Percentiles rank a stretch among this genome's conserved stretches.
Conservation (phyloP, 2,888 invertebrate species). For the Sabatieria punctata region DNA sequence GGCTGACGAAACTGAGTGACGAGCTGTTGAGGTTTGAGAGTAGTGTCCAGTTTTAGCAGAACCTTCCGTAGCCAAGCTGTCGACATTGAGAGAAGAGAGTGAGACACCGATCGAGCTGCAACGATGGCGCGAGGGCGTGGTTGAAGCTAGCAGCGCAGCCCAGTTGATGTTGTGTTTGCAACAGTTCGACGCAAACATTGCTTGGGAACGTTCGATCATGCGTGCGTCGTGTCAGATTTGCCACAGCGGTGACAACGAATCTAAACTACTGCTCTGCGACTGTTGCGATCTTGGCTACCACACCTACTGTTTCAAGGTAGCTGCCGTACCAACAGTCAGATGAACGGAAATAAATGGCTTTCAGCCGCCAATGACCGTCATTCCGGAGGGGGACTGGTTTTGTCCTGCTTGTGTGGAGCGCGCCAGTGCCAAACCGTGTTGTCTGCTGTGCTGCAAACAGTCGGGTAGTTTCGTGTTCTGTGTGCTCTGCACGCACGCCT, state of each 20-base stretch:
- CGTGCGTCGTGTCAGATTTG: slow-evolving; percentile 99
- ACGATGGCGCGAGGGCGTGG: slow-evolving; percentile 70
- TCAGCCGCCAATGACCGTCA: slow-evolving; percentile 71
- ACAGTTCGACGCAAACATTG: slow-evolving; percentile 70
- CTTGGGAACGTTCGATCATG: slow-evolving; percentile 99
- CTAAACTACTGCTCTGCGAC: slow-evolving; percentile 79
- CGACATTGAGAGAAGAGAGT: too few species aligned
- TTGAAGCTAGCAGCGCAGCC: slow-evolving; percentile 63
- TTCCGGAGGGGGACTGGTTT: slow-evolving; percentile 97
- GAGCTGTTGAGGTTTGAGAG: too few species aligned
- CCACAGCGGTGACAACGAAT: slow-evolving; percentile 84
- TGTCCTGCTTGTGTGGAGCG: slow-evolving; percentile 65
- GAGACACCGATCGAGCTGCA: slow-evolving; percentile 50
- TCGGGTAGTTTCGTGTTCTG: slow-evolving; percentile 1
- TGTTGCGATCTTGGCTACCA: slow-evolving; percentile 97
- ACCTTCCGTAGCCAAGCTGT: too few species aligned
- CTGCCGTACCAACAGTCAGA: not conserved
- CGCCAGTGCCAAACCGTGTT: slow-evolving; percentile 75
- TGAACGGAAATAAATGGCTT: too few species aligned
- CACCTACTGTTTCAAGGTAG: slow-evolving; percentile 80
- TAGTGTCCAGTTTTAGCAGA: too few species aligned
- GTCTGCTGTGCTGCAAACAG: slow-evolving; percentile 55
- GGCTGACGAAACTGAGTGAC: too few species aligned
- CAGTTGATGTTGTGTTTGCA: slow-evolving; percentile 76
- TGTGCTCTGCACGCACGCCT: not conserved